Conservation (phyloP, 2,113 vertebrate genomes). For the Microcebus jonahi region DNA sequence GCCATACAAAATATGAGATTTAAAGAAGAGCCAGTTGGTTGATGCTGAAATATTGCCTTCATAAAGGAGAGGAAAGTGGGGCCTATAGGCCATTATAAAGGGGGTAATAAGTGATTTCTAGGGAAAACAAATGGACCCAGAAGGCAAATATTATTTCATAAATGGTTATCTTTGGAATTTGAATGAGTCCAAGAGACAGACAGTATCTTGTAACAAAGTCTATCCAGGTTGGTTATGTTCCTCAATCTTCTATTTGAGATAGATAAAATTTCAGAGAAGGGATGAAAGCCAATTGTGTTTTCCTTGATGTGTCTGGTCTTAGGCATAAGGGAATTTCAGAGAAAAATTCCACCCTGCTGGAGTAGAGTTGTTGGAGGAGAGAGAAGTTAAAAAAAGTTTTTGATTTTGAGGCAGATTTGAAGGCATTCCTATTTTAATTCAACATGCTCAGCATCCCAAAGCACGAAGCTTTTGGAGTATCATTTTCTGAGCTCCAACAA, state of each 20-base stretch:
- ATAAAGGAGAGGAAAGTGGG: not conserved
- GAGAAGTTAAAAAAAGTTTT: not conserved
- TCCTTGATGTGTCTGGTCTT: not conserved
- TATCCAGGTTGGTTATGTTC: not conserved
- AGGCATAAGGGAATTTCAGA: not conserved
- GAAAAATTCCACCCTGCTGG: not conserved
- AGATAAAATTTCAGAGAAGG: not conserved
- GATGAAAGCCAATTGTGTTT: not conserved
- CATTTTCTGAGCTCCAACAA: not conserved
- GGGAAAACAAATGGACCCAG: not conserved
- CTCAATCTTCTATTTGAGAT: not conserved
- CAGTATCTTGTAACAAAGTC: not conserved
- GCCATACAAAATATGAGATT: not conserved
- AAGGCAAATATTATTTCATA: not conserved
- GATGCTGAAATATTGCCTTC: not conserved
- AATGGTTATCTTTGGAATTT: not conserved
- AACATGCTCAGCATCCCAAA: not conserved
- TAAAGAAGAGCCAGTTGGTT: not conserved
- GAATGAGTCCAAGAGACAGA: not conserved
- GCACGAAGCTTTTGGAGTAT: accelerated
- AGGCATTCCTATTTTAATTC: not conserved
- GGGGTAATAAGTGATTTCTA: not conserved
- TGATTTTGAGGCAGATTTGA: not conserved
- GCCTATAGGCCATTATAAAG: not conserved
- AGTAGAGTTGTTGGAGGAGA: too few species aligned